phyloP scores from a whole-genome alignment of 2,888 invertebrate genomes.

The Andrena praecox region DNA sequence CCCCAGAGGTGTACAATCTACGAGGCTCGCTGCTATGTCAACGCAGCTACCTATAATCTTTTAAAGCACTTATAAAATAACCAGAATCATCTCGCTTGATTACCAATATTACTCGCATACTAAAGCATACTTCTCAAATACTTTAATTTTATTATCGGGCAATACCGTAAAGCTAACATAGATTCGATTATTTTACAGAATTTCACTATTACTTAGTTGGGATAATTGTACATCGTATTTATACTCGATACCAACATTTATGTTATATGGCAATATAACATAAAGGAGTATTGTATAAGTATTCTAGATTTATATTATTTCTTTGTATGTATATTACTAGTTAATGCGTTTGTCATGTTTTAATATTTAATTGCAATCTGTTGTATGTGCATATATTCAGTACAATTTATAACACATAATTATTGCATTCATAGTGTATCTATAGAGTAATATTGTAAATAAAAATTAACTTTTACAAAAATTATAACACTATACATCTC shows the following conservation, averaged over 20 bases:
- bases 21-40: constrained; percentile 59
- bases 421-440: constrained; percentile 6
- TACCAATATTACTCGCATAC: constrained; percentile 3
- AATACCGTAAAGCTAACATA: constrained; percentile 6
- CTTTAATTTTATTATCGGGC: neutral
- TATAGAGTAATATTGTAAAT: constrained; percentile 28
- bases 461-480: constrained; percentile 16
- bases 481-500: neutral
- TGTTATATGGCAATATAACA: neutral
- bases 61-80: constrained; percentile 25
- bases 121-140: constrained; percentile 1
- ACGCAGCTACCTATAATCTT: constrained; percentile 63
- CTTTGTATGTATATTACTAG: constrained; percentile 23
- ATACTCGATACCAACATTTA: neutral
- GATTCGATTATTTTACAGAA: neutral
- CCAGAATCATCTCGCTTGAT: neutral
- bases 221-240: neutral
- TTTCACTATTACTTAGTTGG: neutral
- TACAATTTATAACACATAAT: constrained; percentile 13
- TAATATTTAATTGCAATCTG: constrained; percentile 34
- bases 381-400: constrained; percentile 3
- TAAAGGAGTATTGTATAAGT: neutral
- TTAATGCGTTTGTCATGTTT: constrained; percentile 21
- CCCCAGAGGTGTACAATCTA: constrained; percentile 47
- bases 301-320: constrained; percentile 6